Evolutionary conservation across 2,797 vertebrate genomes (phyloP).

Genomic region (Amblyopsis hoosieri): DNA sequence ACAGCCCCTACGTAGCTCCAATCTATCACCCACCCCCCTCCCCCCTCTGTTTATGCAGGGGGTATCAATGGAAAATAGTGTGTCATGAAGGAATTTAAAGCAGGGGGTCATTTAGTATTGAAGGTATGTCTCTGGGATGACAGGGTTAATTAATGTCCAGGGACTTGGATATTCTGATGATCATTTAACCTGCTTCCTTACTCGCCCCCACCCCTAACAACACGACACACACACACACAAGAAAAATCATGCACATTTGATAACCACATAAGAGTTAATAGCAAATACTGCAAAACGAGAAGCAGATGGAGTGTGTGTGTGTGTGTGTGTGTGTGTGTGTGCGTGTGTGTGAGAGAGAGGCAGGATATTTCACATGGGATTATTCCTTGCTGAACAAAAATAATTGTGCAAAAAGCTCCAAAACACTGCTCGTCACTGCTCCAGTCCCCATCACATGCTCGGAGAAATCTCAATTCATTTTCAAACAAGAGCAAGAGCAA

Average conservation of each 20-base stretch:
- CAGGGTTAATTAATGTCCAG: constrained; percentile 69
- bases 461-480: constrained; percentile 52
- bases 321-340: background rate
- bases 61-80: constrained; percentile 59
- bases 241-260: background rate
- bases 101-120: constrained; percentile 62
- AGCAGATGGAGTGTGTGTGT: constrained; percentile 4
- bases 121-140: constrained; percentile 63
- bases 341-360: background rate
- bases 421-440: constrained; percentile 24
- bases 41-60: constrained; percentile 35
- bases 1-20: constrained; percentile 55
- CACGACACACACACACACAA: constrained; percentile 8
- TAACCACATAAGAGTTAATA: constrained; percentile 17
- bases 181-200: constrained; percentile 61
- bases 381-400: constrained; percentile 51
- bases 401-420: constrained; percentile 34
- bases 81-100: constrained; percentile 40
- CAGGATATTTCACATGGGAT: constrained; percentile 27
- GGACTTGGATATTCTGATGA: constrained; percentile 55
- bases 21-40: constrained; percentile 60
- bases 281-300: constrained; percentile 12
- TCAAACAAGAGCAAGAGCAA: constrained; percentile 21
- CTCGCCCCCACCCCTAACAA: constrained; percentile 35
- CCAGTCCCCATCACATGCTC: constrained; percentile 15